phyloP scores from a whole-genome alignment of 2,797 vertebrate species.

The Myotis findleyi region DNA sequence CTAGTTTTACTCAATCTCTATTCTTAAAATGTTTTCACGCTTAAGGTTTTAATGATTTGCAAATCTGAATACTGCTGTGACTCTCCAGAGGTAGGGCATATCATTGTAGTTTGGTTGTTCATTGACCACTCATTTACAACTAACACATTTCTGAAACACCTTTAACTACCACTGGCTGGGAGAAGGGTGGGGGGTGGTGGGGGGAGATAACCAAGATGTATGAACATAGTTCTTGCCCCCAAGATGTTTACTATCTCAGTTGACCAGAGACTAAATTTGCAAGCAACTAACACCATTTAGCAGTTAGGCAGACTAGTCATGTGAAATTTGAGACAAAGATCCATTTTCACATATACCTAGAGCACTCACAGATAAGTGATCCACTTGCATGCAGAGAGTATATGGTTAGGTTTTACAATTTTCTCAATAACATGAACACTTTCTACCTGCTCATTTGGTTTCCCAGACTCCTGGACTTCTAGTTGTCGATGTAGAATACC shows the following conservation, averaged over 20 bases:
- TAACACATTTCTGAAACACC: not conserved
- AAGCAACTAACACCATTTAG: not conserved
- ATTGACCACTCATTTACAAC: not conserved
- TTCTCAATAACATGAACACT: slow-evolving; percentile 30
- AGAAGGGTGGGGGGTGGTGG: not conserved
- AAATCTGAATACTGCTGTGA: not conserved
- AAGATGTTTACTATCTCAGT: not conserved
- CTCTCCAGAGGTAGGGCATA: not conserved
- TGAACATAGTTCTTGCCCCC: not conserved
- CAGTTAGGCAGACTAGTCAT: not conserved
- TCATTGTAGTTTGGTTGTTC: not conserved
- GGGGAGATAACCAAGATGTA: not conserved
- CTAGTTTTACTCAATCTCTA: not conserved
- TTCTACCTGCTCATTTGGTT: not conserved
- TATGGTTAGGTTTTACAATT: not conserved
- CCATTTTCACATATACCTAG: not conserved
- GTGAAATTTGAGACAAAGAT: not conserved
- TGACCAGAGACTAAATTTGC: slow-evolving; percentile 10
- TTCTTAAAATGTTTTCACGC: not conserved
- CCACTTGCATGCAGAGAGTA: not conserved
- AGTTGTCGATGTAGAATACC: not conserved
- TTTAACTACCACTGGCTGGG: not conserved
- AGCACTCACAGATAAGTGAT: not conserved
- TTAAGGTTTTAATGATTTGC: slow-evolving; percentile 33
- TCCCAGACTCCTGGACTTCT: not conserved